phyloP scores from a whole-genome alignment of 2,888 invertebrate species.

The Sarcophaga carnaria region DNA sequence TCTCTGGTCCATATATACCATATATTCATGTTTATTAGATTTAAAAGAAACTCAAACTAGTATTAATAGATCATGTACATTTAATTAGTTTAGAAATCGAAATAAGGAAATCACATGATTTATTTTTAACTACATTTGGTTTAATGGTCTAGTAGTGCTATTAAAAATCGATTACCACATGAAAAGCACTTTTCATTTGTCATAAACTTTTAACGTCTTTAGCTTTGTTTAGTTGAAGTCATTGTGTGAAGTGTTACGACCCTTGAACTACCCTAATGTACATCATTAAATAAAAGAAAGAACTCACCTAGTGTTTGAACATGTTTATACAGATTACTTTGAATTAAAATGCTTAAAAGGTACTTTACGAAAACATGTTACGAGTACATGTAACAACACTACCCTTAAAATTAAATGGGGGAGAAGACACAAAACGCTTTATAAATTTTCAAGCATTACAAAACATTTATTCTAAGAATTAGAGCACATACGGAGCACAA shows the following conservation, averaged over 20 bases:
- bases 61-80: too few species aligned
- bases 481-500: background rate
- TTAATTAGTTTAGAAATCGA: too few species aligned
- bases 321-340: constrained; percentile 40
- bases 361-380: constrained; percentile 44
- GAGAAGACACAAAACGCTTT: constrained; percentile 14
- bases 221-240: background rate
- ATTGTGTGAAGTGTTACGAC: background rate
- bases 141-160: too few species aligned
- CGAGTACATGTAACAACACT: constrained; percentile 9
- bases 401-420: constrained; percentile 37
- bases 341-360: constrained; percentile 37
- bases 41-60: too few species aligned
- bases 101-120: too few species aligned
- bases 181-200: too few species aligned
- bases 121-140: too few species aligned
- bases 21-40: too few species aligned
- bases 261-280: constrained; percentile 3
- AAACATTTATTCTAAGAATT: constrained; percentile 4
- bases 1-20: too few species aligned
- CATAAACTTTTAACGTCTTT: background rate
- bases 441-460: constrained; percentile 14
- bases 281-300: constrained; percentile 6
- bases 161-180: too few species aligned
- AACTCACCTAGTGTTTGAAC: constrained; percentile 7